phyloP scores from a whole-genome alignment of 2,888 invertebrate genomes.

The Rhopalosiphum nymphaeae region DNA sequence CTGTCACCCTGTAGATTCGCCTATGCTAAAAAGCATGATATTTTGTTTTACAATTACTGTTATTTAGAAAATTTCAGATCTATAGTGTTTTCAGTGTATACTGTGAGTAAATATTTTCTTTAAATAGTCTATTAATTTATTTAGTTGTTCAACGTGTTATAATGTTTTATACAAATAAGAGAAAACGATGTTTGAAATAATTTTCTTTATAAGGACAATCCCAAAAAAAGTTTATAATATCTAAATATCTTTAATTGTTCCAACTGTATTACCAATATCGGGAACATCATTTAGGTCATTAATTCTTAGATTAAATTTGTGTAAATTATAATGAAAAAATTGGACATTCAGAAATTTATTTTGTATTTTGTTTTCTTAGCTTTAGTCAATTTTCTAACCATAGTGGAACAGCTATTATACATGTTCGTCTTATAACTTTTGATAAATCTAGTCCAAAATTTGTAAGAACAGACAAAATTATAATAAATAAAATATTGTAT shows the following conservation, averaged over 20 bases:
- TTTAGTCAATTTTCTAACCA: slow-evolving; percentile 66
- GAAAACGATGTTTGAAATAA: slow-evolving; percentile 17
- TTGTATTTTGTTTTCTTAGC: slow-evolving; percentile 55
- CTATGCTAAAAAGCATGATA: too few species aligned
- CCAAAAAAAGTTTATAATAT: slow-evolving; percentile 67
- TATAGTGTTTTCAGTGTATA: too few species aligned
- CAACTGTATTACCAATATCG: slow-evolving; percentile 67
- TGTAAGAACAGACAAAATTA: slow-evolving; percentile 20
- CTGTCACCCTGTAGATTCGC: too few species aligned
- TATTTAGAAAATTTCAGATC: too few species aligned
- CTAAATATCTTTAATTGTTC: slow-evolving; percentile 67
- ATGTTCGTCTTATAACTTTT: too few species aligned
- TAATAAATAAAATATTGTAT: neutral
- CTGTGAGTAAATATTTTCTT: too few species aligned
- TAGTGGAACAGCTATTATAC: neutral
- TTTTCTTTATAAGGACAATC: neutral
- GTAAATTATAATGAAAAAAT: slow-evolving; percentile 66
- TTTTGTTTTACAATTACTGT: too few species aligned
- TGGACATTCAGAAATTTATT: slow-evolving; percentile 53
- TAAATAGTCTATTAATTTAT: too few species aligned
- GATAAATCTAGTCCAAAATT: slow-evolving; percentile 66
- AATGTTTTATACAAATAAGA: neutral
- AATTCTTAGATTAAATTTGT: slow-evolving; percentile 67
- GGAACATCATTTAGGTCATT: slow-evolving; percentile 67
- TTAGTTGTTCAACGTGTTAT: too few species aligned